Percentiles rank a stretch among this genome's conserved stretches.
Conservation (phyloP, 2,888 invertebrate genomes). For the Aphidoletes aphidimyza region DNA sequence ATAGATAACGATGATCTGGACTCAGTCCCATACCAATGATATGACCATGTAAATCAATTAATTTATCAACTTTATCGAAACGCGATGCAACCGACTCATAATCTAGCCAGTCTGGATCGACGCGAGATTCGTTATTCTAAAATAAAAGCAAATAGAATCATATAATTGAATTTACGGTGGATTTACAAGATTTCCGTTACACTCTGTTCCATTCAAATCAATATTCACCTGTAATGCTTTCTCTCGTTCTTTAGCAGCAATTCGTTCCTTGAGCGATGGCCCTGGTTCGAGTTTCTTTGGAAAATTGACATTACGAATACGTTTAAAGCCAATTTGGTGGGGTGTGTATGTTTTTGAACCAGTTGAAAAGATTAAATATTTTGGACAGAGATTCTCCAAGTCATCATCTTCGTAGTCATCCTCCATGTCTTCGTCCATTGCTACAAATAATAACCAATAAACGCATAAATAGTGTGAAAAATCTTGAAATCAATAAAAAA, state of each 20-base stretch:
- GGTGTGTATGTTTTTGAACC: slow-evolving; percentile 86
- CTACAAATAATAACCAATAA: not conserved
- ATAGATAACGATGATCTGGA: slow-evolving; percentile 81
- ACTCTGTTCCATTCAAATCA: not conserved
- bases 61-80: slow-evolving; percentile 80
- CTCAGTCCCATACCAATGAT: slow-evolving; percentile 89
- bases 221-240: slow-evolving; percentile 55
- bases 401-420: slow-evolving; percentile 53
- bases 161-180: slow-evolving; percentile 23
- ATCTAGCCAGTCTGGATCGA: slow-evolving; percentile 75
- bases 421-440: slow-evolving; percentile 47
- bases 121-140: slow-evolving; percentile 65
- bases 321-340: slow-evolving; percentile 84
- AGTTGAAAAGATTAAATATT: slow-evolving; percentile 80
- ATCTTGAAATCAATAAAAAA: no score
- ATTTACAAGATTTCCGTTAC: no score
- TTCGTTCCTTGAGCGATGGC: slow-evolving; percentile 74
- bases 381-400: slow-evolving; percentile 72
- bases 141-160: not conserved
- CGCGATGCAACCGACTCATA: slow-evolving; percentile 75
- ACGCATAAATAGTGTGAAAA: no score
- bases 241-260: slow-evolving; percentile 64
- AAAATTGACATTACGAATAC: slow-evolving; percentile 76
- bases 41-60: slow-evolving; percentile 85
- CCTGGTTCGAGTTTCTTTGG: slow-evolving; percentile 76